Base-by-base conservation (phyloP, 1,140 invertebrate species). In the Drosophila sechellia region DNA sequence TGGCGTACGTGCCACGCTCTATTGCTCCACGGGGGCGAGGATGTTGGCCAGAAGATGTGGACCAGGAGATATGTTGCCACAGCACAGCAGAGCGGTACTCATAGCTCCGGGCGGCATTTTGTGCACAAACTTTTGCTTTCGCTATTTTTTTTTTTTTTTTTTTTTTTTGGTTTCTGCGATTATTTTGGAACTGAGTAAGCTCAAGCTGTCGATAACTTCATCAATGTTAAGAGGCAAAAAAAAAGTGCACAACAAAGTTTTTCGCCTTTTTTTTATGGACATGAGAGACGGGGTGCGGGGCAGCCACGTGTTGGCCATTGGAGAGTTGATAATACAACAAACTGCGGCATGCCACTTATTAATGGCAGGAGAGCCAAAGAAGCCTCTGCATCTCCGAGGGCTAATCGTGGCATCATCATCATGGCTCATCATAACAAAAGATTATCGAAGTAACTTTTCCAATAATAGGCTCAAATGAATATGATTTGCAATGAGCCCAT, bases 401-500 rank as follows among this genome's bases (percentile, higher is more conserved):
- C 55, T 59, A 66, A 72, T 58, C 65, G 65, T 53, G 61, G 56
- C 48, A 72, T 73, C 48, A 54, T 80, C 70, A 61, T 80, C 40
- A 50, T 71, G 61, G 46, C 57, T 87, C 69, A 78, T 86, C 83
- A 86, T 79, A 87, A 87, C 79, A 87, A 84, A 87, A 87, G 83
- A 79, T 87, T 87, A 87, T 69, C 61, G 53, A 87, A 83, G 70
- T 83, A 89, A 89, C 84, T 89, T 89, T 89, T 89, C 84, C 79
- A 89, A 89, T 89, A 89, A 89, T 87, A 86, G 73, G 83, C 83
- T 87, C 70, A 86, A 87, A 87, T 86, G 71, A 86, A 86, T 83
- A 89, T 83, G 61, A 76, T 74, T 56, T 64, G 43, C 53, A 50
- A 46, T 76, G 55, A 75, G 43, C 64, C 37, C 43, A 20, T 48